Conservation (phyloP, 1,140 invertebrate species). For the Zaprionus lachaisei region DNA sequence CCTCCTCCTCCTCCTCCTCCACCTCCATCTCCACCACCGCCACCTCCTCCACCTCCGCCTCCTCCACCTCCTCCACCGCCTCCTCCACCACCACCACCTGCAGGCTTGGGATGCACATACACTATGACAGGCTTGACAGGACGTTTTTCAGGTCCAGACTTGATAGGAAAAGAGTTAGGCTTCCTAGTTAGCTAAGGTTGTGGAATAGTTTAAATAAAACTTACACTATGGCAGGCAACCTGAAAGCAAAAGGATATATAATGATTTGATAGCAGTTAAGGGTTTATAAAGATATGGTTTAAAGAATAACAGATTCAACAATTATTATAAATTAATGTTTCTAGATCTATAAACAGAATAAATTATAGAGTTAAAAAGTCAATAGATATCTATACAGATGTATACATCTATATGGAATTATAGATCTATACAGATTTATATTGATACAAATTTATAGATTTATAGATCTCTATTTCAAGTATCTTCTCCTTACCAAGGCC, state of each 20-base stretch:
- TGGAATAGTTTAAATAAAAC: constrained; percentile 10
- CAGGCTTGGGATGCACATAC: neutral
- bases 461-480: neutral
- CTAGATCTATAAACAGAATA: neutral
- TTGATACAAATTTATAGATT: neutral
- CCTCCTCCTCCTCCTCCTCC: constrained; percentile 3
- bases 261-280: neutral
- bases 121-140: neutral
- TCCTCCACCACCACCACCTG: neutral
- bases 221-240: constrained; percentile 44
- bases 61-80: neutral
- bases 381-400: neutral
- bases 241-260: neutral
- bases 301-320: no score
- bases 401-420: neutral
- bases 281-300: no score
- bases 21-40: neutral
- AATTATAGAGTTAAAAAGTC: no score
- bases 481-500: constrained; percentile 26
- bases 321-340: neutral
- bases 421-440: neutral
- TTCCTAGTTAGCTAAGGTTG: neutral
- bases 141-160: neutral
- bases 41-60: neutral
- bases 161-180: neutral